Base-by-base conservation (phyloP, 2,888 invertebrate genomes). In the Caenorhabditis afra region DNA sequence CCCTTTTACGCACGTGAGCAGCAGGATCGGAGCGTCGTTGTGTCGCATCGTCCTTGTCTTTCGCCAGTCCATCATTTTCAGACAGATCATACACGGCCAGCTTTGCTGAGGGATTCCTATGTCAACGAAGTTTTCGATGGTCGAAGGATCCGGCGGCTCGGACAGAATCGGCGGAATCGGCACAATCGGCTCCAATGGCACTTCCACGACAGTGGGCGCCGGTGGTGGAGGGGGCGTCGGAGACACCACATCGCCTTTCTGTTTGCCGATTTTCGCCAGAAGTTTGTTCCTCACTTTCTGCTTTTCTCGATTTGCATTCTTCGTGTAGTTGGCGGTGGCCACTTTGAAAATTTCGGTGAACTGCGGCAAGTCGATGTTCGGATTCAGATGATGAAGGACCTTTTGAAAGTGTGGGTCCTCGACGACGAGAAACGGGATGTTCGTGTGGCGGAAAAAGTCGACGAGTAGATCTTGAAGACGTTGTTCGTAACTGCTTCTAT, bases 41-140 rank as follows among this genome's bases (percentile, higher is more conserved):
- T 29, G 29, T 29, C 29, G 3, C 14, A 14, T 22, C 8, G 57
- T 57, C 22, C 39, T 14, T 18, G 37, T 47, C 22, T 55, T 58
- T 1, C 22, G 23, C 29, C 20, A 18, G 2, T 50, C n/a, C 10
- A 41, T n/a, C 8, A 29, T 11, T n/a, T 58, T 50, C 41, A 67
- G 14, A 29, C 67, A 67, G 1, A 67, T 58, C 2, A 58, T 22
- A 14, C 67, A 67, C 18, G 55, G 45, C 20, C 44, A 45, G 16
- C 47, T 57, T 5, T 0, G 1, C 2, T 1, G 5, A 10, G 11
- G 52, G 12, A 20, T 45, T n/a, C 41, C 29, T 20, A 2, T 47
- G 22, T 20, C 10, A 1, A 1, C 23, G 0, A 58, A 11, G 3
- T 1, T 16, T 1, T 45, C 23, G 8, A 16, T 2, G 16, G n/a